phyloP scores from a whole-genome alignment of 2,888 invertebrate genomes.

The Diplazon laetatorius region DNA sequence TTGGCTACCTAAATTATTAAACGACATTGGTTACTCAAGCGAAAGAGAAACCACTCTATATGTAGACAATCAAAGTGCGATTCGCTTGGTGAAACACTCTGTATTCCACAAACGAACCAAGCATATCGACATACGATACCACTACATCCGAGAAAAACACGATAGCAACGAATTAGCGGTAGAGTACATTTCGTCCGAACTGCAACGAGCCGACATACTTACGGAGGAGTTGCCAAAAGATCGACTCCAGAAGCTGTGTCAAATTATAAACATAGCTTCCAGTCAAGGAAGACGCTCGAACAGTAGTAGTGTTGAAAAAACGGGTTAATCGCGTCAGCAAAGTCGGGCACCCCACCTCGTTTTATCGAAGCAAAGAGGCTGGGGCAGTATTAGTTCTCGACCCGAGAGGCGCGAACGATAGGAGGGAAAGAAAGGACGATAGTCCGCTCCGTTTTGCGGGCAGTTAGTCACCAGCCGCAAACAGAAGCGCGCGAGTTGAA shows the following conservation, averaged over 20 bases:
- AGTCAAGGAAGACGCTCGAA: neutral
- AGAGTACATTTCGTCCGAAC: conserved; percentile 43
- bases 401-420: too few species aligned
- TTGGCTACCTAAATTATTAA: conserved; percentile 54
- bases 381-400: too few species aligned
- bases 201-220: conserved; percentile 48
- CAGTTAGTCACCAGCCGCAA: too few species aligned
- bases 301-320: conserved; percentile 24
- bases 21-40: conserved; percentile 34
- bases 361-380: too few species aligned
- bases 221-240: conserved; percentile 45
- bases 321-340: too few species aligned
- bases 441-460: too few species aligned
- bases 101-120: conserved; percentile 51
- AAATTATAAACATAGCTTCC: neutral
- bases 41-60: neutral
- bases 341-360: too few species aligned
- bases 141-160: conserved; percentile 36
- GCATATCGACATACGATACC: conserved; percentile 49
- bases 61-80: conserved; percentile 52
- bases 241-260: neutral
- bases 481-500: too few species aligned
- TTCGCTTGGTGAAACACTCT: conserved; percentile 34
- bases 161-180: conserved; percentile 25
- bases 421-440: too few species aligned